These are phyloP conservation scores for Drosophila tanythrix DNA, from an alignment of 2,888 invertebrate genomes.

Conservation along the genomic window DNA sequence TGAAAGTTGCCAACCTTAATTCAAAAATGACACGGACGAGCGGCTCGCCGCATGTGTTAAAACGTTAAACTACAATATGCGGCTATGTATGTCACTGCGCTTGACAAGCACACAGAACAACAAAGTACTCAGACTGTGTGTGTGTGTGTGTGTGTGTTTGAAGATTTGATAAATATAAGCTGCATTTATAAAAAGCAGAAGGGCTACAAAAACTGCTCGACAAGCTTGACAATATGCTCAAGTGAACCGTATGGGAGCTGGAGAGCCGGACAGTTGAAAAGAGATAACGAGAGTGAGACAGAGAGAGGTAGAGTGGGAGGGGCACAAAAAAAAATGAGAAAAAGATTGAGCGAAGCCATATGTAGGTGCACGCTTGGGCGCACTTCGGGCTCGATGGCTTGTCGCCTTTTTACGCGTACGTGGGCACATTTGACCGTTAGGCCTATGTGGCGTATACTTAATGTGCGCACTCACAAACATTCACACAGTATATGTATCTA, in stretches of 20 bases:
- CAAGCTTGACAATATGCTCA: constrained; percentile 14
- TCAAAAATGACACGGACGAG: constrained; percentile 63
- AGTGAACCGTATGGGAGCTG: constrained; percentile 2
- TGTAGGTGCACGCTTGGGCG: constrained; percentile 48
- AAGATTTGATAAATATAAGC: constrained; percentile 64
- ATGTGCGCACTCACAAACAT: constrained; percentile 18
- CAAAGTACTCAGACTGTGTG: background rate
- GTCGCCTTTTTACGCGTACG: constrained; percentile 62
- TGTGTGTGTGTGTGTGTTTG: constrained; percentile 17
- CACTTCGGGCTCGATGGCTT: constrained; percentile 37
- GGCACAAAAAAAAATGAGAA: background rate
- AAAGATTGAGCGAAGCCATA: constrained; percentile 59
- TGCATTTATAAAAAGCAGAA: constrained; percentile 64
- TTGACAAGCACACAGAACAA: constrained; percentile 9
- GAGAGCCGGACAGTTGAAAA: background rate
- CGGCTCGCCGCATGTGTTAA: constrained; percentile 21
- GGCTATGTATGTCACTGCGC: constrained; percentile 43
- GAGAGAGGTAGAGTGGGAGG: background rate
- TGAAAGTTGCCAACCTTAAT: constrained; percentile 44
- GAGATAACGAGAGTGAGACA: background rate
- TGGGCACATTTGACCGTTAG: constrained; percentile 60
- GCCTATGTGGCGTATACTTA: constrained; percentile 46
- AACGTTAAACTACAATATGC: constrained; percentile 18
- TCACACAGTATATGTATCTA: background rate
- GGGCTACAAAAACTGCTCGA: constrained; percentile 36